Percentiles rank a stretch among this genome's conserved stretches.
Evolutionary conservation across 1,140 invertebrate genomes (phyloP).

Genomic region (Harlomillsia oculata): DNA sequence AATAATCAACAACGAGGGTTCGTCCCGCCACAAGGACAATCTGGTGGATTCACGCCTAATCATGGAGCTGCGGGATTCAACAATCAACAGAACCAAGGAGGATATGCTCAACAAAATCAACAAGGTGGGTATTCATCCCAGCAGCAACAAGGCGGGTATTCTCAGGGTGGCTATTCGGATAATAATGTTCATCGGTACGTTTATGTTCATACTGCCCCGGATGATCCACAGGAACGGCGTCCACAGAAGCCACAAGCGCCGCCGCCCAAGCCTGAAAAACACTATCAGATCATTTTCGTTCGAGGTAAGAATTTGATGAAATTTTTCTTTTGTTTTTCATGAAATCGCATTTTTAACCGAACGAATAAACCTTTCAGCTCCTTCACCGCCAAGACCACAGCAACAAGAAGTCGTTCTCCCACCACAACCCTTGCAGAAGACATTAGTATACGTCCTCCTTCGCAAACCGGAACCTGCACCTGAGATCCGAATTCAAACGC

Average conservation of each 20-base stretch:
- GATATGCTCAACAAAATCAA: neutral
- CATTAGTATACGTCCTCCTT: slow-evolving; percentile 75
- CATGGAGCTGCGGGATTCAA: neutral
- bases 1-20: neutral
- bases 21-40: neutral
- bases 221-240: slow-evolving; percentile 50
- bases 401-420: neutral
- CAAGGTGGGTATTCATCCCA: neutral
- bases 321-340: neutral
- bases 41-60: neutral
- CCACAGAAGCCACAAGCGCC: slow-evolving; percentile 45
- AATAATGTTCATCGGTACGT: slow-evolving; percentile 46
- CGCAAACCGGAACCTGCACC: slow-evolving; percentile 73
- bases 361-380: neutral
- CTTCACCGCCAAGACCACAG: neutral
- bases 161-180: neutral
- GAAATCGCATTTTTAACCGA: neutral
- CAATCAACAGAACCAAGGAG: slow-evolving; percentile 1
- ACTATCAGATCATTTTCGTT: slow-evolving; percentile 82
- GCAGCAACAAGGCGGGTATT: slow-evolving; percentile 1
- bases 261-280: slow-evolving; percentile 58
- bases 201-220: slow-evolving; percentile 74
- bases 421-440: slow-evolving; percentile 57
- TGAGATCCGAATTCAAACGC: slow-evolving; percentile 60
- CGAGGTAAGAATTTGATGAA: slow-evolving; percentile 61